Evolutionary conservation across 2,888 invertebrate genomes (phyloP).

Genomic region (Andrena minutula): DNA sequence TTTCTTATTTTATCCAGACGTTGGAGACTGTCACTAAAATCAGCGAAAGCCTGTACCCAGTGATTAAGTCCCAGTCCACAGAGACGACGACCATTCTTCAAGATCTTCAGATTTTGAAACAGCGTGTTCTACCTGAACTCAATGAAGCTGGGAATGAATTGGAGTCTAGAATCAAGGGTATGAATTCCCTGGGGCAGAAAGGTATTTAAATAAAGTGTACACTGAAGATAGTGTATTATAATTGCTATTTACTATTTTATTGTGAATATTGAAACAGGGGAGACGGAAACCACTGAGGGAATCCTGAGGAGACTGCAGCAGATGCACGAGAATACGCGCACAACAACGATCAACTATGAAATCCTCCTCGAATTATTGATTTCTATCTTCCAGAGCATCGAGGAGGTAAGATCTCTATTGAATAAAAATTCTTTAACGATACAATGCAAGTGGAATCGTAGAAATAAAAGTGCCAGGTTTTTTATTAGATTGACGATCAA

Average conservation of each 20-base stretch:
- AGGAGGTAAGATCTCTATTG: slow-evolving; percentile 50
- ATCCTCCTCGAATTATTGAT: slow-evolving; percentile 89
- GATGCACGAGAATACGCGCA: slow-evolving; percentile 89
- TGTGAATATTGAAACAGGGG: slow-evolving; percentile 72
- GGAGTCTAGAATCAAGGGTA: slow-evolving; percentile 89
- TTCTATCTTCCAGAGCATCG: slow-evolving; percentile 88
- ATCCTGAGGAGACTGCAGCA: slow-evolving; percentile 89
- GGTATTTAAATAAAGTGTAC: slow-evolving; percentile 81
- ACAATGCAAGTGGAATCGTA: too few relatives aligned
- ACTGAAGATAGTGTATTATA: background rate
- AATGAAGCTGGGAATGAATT: slow-evolving; percentile 89
- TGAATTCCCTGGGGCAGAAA: slow-evolving; percentile 88
- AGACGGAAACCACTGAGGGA: slow-evolving; percentile 86
- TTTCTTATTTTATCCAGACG: slow-evolving; percentile 85
- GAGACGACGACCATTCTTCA: slow-evolving; percentile 87
- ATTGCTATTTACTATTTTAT: background rate
- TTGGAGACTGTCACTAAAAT: slow-evolving; percentile 89
- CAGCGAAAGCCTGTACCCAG: slow-evolving; percentile 91
- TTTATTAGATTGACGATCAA: too few relatives aligned
- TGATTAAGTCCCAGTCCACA: slow-evolving; percentile 88
- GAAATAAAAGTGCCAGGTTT: too few relatives aligned
- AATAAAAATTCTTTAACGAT: background rate
- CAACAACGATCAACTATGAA: slow-evolving; percentile 90
- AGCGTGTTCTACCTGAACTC: slow-evolving; percentile 87
- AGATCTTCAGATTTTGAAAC: slow-evolving; percentile 87